Percentiles rank a stretch among this genome's conserved stretches.
These are phyloP conservation scores for Acrocyrtus sp. DNA, from an alignment of 2,888 invertebrate species.

Conservation along the genomic window DNA sequence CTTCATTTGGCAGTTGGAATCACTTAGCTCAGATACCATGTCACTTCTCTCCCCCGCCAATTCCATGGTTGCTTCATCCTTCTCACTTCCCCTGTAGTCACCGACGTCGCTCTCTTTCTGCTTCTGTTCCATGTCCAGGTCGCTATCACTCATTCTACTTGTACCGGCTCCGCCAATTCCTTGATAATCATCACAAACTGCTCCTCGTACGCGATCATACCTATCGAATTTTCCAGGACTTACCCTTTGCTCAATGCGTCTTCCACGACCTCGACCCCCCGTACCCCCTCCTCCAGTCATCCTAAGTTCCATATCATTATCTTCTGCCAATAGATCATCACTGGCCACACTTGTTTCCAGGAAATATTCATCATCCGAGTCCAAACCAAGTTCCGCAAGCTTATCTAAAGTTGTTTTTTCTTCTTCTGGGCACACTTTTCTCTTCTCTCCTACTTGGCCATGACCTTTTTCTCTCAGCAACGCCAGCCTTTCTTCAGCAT, in stretches of 20 bases:
- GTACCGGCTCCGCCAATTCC: background rate
- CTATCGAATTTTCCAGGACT: background rate
- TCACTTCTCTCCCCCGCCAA: background rate
- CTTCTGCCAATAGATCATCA: no score
- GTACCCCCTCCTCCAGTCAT: no score
- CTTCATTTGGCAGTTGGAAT: conserved; percentile 3
- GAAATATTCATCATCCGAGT: background rate
- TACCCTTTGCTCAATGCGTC: background rate
- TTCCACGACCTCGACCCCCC: background rate
- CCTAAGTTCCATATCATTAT: no score
- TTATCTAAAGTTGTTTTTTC: background rate
- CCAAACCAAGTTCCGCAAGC: background rate
- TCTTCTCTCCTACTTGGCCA: no score
- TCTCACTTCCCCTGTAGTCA: background rate
- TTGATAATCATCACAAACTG: background rate
- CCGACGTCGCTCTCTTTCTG: background rate
- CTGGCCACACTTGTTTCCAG: no score
- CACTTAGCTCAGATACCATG: no score
- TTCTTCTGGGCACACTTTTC: background rate
- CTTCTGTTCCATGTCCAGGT: background rate
- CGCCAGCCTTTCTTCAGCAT: background rate
- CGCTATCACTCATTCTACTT: background rate
- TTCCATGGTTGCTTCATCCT: background rate
- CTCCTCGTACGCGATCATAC: background rate
- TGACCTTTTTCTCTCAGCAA: background rate